Base-by-base conservation (phyloP, 2,888 invertebrate species). In the Polia nebulosa region DNA sequence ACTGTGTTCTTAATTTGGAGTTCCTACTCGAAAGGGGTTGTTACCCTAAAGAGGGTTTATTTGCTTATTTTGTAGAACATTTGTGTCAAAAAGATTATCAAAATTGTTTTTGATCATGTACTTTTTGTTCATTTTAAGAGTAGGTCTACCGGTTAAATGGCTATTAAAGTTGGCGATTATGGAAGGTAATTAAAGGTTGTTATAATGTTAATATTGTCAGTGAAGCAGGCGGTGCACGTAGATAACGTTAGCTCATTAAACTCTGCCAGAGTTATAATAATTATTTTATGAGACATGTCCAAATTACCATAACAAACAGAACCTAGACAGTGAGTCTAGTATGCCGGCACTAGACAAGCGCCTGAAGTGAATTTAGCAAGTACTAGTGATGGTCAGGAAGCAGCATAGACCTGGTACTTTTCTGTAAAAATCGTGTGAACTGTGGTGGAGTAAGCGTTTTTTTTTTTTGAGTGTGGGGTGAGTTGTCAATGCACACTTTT, bases 1-100 rank as follows among this genome's bases (percentile, higher is more conserved):
- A 84, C 74, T 81, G 83, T 81, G 64, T 61, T 69, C 75, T 80
- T 83, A 76, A 83, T 84, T 81, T 78, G 71, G 62, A 78, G 72
- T 63, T 80, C 70, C 58, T 29, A 70, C 62, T 66, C 56, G 76
- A 64, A 77, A 70, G 51, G 73, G 73, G 62, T 64, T 49, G 52
- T 29, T 53, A 47, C 39, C 63, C 57, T 72, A 52, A 72, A 64
- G 60, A 62, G 61, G 76, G 68, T 71, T 61, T 69, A 78, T 60
- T 29, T 64, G 20, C 57, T 62, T 57, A 64, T 72, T 67, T 45
- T 34, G 45, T 20, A 44, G 45, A 53, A 60, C 45, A 62, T 62
- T 72, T 57, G 39, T 41, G 64, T 51, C 53, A 34, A 65, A 67
- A 62, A 64, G 49, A 52, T 71, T 63, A 72, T 63, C 17, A 36